Evolutionary conservation across 2,113 vertebrate species (phyloP).

Genomic region (Lepus americanus): DNA sequence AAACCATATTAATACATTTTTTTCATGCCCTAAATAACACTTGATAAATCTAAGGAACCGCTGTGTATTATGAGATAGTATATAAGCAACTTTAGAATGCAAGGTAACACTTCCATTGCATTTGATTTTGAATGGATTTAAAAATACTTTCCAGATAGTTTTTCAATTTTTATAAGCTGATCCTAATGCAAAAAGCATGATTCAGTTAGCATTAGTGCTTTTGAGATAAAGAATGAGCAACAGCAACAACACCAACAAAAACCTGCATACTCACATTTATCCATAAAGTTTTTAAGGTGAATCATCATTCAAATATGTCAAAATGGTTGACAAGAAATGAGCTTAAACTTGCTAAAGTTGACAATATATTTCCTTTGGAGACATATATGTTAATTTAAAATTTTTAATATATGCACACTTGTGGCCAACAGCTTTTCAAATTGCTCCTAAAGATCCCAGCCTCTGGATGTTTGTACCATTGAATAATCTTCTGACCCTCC

Average conservation of each 20-base stretch:
- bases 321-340: not conserved
- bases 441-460: not conserved
- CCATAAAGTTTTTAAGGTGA: not conserved
- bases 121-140: not conserved
- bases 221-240: not conserved
- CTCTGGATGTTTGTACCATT: not conserved
- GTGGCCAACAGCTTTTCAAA: not conserved
- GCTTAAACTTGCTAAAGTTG: not conserved
- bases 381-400: not conserved
- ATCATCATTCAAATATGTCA: not conserved
- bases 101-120: not conserved
- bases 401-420: not conserved
- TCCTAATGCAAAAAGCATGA: not conserved
- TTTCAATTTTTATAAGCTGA: slow-evolving; percentile 42
- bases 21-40: not conserved
- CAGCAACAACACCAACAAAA: not conserved
- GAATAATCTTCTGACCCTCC: not conserved
- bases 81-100: not conserved
- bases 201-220: not conserved
- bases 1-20: slow-evolving; percentile 25
- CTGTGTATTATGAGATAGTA: not conserved
- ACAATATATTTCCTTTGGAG: not conserved
- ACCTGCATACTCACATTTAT: not conserved
- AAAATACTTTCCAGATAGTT: slow-evolving; percentile 46
- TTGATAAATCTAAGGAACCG: slow-evolving; percentile 8